phyloP scores from a whole-genome alignment of 2,888 invertebrate genomes.

The Bedellia somnulentella region DNA sequence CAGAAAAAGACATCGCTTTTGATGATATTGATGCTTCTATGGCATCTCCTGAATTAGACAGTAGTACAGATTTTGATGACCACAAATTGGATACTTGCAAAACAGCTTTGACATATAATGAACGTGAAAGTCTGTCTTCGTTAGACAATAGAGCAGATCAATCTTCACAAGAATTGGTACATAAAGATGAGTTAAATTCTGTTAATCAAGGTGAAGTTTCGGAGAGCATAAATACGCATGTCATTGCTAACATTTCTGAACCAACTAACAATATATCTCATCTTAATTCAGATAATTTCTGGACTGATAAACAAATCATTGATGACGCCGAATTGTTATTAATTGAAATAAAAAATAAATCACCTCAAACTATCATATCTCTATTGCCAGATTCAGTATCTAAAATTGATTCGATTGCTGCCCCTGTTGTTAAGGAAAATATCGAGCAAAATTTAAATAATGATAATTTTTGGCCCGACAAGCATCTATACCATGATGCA shows the following conservation, averaged over 20 bases:
- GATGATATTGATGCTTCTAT: conserved; percentile 33
- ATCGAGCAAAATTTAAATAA: conserved; percentile 29
- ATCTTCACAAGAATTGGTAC: not conserved
- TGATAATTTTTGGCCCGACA: conserved; percentile 65
- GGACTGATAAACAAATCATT: conserved; percentile 58
- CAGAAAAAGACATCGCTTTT: conserved; percentile 26
- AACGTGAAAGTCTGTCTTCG: no score
- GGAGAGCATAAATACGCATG: no score
- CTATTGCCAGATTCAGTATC: no score
- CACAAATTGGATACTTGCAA: no score
- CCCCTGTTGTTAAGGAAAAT: conserved; percentile 10
- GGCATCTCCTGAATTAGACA: conserved; percentile 37
- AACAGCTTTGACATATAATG: no score
- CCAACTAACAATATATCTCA: conserved; percentile 30
- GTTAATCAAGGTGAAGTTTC: not conserved
- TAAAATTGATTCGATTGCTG: conserved; percentile 7
- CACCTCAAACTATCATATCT: no score
- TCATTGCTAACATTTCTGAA: conserved; percentile 24
- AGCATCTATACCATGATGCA: conserved; percentile 65
- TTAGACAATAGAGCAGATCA: not conserved
- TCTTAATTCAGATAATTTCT: conserved; percentile 57
- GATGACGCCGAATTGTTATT: conserved; percentile 61
- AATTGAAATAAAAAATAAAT: conserved; percentile 19
- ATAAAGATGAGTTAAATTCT: not conserved
- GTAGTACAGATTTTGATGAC: no score